Evolutionary conservation across 64 coral and sea anemone species (phyloP).

Genomic region (Montipora efflorescens): DNA sequence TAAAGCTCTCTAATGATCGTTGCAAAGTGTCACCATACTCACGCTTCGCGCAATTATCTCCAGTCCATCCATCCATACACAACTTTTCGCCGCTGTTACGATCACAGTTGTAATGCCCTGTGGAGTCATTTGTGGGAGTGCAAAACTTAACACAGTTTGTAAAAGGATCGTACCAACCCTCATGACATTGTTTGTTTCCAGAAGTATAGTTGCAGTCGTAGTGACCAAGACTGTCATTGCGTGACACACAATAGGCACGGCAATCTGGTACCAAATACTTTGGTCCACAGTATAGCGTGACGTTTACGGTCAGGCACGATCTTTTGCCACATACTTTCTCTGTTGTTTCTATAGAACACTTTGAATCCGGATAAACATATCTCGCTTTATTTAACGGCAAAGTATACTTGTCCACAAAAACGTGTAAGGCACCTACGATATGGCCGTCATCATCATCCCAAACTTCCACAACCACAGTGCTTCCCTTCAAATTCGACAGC

Average conservation of each 20-base stretch:
- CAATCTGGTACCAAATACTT: conserved; percentile 84
- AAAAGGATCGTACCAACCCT: conserved; percentile 71
- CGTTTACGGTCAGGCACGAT: conserved; percentile 71
- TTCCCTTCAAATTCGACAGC: too few species aligned
- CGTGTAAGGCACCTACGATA: too few species aligned
- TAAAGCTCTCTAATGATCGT: too few species aligned
- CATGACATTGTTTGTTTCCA: conserved; percentile 57
- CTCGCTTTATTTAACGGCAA: too few species aligned
- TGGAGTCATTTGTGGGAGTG: conserved; percentile 62
- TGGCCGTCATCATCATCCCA: too few species aligned
- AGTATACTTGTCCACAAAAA: too few species aligned
- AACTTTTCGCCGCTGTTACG: conserved; percentile 66
- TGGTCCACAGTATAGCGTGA: conserved; percentile 80
- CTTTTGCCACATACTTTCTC: conserved; percentile 66
- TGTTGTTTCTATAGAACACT: neutral
- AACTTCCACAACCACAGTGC: too few species aligned
- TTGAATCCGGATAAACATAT: conserved; percentile 28
- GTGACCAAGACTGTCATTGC: conserved; percentile 74
- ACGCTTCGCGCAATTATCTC: conserved; percentile 73
- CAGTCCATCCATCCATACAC: conserved; percentile 73
- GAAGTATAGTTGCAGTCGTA: conserved; percentile 63
- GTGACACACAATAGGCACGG: conserved; percentile 63
- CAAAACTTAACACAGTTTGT: conserved; percentile 68
- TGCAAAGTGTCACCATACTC: neutral
- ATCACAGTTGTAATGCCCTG: conserved; percentile 74